Percentiles rank a stretch among this genome's conserved stretches.
These are phyloP conservation scores for Caenorhabditis sp. DNA, from an alignment of 2,888 invertebrate species.

Conservation along the genomic window DNA sequence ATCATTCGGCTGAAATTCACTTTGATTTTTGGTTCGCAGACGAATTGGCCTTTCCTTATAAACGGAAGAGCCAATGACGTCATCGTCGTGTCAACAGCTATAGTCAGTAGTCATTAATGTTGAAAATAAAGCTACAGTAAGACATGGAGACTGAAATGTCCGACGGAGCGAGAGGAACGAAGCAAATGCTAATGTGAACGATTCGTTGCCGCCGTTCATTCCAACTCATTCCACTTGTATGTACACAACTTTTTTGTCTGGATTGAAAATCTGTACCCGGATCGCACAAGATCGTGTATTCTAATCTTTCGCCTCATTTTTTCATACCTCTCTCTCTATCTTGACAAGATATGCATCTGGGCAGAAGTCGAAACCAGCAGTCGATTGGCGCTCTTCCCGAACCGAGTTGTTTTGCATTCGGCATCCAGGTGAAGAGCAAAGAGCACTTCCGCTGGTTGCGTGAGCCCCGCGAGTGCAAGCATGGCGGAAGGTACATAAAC, in stretches of 20 bases:
- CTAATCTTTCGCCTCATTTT: conserved; percentile 1
- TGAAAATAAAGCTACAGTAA: neutral
- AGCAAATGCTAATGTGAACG: too few relatives aligned
- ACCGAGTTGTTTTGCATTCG: neutral
- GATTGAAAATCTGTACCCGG: conserved; percentile 7
- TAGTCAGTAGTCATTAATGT: too few relatives aligned
- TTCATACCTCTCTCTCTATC: neutral
- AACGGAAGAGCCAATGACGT: neutral
- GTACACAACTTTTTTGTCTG: too few relatives aligned
- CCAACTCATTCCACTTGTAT: too few relatives aligned
- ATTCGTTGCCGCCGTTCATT: too few relatives aligned
- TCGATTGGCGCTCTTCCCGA: neutral
- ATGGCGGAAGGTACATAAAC: conserved; percentile 13
- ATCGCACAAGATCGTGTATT: conserved; percentile 4
- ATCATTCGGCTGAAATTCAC: neutral
- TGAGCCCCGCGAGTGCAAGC: conserved; percentile 3
- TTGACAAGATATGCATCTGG: conserved; percentile 6
- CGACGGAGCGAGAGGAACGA: too few relatives aligned
- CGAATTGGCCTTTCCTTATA: neutral
- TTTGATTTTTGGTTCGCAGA: conserved; percentile 11
- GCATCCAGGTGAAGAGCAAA: neutral
- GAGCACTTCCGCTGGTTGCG: conserved; percentile 6
- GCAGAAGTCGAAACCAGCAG: neutral
- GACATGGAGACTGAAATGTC: too few relatives aligned
- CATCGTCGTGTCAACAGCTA: too few relatives aligned